Percentiles rank a stretch among this genome's conserved stretches.
These are phyloP conservation scores for Pollenia angustigena DNA, from an alignment of 2,888 invertebrate species.

Conservation along the genomic window DNA sequence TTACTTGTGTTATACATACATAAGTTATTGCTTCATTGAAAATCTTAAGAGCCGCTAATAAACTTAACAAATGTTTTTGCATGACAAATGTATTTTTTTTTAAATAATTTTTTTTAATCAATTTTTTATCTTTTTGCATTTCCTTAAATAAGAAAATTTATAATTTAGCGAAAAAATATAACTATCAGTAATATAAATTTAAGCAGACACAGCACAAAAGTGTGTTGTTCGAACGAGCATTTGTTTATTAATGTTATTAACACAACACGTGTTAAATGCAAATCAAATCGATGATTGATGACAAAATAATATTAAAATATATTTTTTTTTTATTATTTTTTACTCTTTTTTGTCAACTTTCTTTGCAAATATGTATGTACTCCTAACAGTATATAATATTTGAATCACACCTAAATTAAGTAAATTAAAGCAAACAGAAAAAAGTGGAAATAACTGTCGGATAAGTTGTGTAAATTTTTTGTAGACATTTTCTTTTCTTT, in stretches of 20 bases:
- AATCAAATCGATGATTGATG: conserved; percentile 64
- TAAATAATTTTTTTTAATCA: neutral
- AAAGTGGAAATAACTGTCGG: neutral
- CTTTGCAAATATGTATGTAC: neutral
- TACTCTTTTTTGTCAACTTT: neutral
- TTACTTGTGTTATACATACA: too few relatives aligned
- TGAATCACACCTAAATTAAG: neutral
- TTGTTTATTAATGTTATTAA: conserved; percentile 48
- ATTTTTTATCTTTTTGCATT: conserved; percentile 12
- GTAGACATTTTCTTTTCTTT: neutral
- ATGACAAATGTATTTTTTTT: too few relatives aligned
- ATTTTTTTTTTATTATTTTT: neutral
- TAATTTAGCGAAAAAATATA: neutral
- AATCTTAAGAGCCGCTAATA: too few relatives aligned
- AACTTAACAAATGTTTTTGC: too few relatives aligned
- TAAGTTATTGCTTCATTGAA: too few relatives aligned
- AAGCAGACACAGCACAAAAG: conserved; percentile 5
- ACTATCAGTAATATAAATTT: neutral
- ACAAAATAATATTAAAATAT: conserved; percentile 34
- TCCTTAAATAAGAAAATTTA: neutral
- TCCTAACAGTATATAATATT: neutral
- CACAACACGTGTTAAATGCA: conserved; percentile 60
- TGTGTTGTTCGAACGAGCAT: conserved; percentile 24
- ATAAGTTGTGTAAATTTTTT: neutral
- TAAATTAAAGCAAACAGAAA: neutral